Evolutionary conservation across 92 coral and sea anemone species (phyloP), one percentile per base, ranked within the genome.

Genomic region (Epizoanthus rinbou): DNA sequence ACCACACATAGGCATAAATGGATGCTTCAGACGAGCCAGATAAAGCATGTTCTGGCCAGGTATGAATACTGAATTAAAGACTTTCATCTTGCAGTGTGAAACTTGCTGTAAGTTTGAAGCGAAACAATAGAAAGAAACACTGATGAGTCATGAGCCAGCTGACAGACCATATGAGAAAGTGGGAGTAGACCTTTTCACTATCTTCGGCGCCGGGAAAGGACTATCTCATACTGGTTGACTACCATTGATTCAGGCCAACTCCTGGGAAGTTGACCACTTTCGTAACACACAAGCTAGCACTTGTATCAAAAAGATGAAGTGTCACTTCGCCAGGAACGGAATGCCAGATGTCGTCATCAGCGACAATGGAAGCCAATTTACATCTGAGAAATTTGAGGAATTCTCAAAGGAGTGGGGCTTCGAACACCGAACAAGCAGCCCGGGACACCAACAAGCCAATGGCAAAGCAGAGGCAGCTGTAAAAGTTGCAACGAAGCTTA

Each of bases 361-460:
- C 23, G 72, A 66, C 72, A 66, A 66, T 15, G 72, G 75, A 25
- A n/a, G 50, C 37, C 75, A 69, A 25, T 69, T 69, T 54, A 69
- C 10, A 3, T 69, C 75, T 21, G 75, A 66, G 35, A 11, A 11
- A 41, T 66, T 66, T 66, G 72, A 13, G 3, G 23, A 31, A 11
- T 66, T 66, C 23, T 31, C 75, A 17, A 69, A 69, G 47, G 75
- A 69, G 41, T 69, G 75, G 75, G 75, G 72, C 25, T 11, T 66
- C 23, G 72, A 66, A 66, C 72, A 66, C 24, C 25, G 72, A 21
- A 69, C 75, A 21, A 76, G 81, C 58, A 76, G 81, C 81, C 81
- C 81, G 9, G 80, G 80, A 6, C 80, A 74, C 31, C 80, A 74
- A 50, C 78, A 72, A 41, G 15, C 58, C 47, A 72, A 72, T 22